A percentile compares a stretch with the other conserved stretches of the same genome.
Evolutionary conservation across 2,113 vertebrate species (phyloP).

Genomic region (Tenebrosternarchus preto): DNA sequence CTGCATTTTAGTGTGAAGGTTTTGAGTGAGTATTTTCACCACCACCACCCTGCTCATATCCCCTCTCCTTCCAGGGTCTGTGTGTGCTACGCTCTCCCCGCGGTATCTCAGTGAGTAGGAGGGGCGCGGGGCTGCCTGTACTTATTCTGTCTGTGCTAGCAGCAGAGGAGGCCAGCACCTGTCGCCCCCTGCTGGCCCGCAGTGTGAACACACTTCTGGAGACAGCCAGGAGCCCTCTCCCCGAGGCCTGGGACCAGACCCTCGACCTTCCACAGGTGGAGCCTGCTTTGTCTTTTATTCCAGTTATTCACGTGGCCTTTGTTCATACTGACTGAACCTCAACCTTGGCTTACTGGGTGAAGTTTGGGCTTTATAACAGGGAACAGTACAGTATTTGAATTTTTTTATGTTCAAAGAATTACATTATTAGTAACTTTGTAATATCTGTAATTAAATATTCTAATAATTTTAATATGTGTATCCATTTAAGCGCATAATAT

Average conservation of each 20-base stretch:
- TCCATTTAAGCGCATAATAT: too few species aligned
- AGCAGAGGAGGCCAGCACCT: slow-evolving; percentile 71
- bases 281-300: neutral
- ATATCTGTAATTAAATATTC: too few species aligned
- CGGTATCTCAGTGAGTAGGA: slow-evolving; percentile 80
- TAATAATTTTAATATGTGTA: too few species aligned
- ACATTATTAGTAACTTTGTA: too few species aligned
- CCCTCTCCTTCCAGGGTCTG: slow-evolving; percentile 68
- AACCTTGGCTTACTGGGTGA: too few species aligned
- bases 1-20: too few species aligned
- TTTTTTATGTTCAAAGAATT: too few species aligned
- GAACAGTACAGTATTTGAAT: too few species aligned
- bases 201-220: slow-evolving; percentile 74
- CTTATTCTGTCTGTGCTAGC: slow-evolving; percentile 82
- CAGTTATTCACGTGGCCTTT: neutral
- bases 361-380: too few species aligned
- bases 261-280: slow-evolving; percentile 85
- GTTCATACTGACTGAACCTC: too few species aligned
- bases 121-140: slow-evolving; percentile 84
- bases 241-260: slow-evolving; percentile 82
- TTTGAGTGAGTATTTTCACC: neutral
- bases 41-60: neutral
- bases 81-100: slow-evolving; percentile 73
- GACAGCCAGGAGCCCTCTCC: slow-evolving; percentile 68
- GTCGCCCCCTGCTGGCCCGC: slow-evolving; percentile 71